phyloP scores from a whole-genome alignment of 1,140 invertebrate species.

The Melanaphis sacchari region DNA sequence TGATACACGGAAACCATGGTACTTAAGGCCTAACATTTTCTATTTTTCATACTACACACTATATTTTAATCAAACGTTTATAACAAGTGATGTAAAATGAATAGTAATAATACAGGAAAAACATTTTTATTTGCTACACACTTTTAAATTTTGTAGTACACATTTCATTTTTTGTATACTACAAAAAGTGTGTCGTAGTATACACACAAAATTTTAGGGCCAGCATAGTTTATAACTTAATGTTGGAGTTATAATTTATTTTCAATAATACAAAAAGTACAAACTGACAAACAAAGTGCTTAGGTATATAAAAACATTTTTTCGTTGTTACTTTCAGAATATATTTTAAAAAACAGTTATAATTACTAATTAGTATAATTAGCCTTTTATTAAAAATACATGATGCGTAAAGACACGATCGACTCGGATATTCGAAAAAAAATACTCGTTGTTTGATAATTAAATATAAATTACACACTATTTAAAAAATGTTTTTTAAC shows the following conservation, averaged over 20 bases:
- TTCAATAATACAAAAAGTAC: background rate
- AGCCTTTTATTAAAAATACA: background rate
- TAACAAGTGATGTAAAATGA: no score
- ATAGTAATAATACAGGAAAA: no score
- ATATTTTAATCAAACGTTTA: no score
- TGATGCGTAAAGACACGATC: background rate
- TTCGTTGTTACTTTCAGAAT: background rate
- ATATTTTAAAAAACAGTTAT: background rate
- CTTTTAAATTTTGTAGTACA: no score
- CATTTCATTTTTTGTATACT: no score
- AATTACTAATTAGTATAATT: background rate
- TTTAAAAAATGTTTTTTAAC: background rate
- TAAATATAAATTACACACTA: background rate
- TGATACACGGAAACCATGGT: background rate
- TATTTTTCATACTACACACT: no score
- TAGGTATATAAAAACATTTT: background rate
- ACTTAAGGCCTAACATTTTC: no score
- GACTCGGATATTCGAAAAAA: background rate
- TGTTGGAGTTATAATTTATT: background rate
- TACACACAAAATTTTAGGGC: no score
- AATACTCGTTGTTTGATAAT: background rate
- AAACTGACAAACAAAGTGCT: background rate
- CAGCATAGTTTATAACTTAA: no score
- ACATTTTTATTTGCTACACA: no score
- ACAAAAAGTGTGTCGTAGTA: no score